Base-by-base conservation (phyloP, 2,888 invertebrate genomes). In the Acleris cristana region DNA sequence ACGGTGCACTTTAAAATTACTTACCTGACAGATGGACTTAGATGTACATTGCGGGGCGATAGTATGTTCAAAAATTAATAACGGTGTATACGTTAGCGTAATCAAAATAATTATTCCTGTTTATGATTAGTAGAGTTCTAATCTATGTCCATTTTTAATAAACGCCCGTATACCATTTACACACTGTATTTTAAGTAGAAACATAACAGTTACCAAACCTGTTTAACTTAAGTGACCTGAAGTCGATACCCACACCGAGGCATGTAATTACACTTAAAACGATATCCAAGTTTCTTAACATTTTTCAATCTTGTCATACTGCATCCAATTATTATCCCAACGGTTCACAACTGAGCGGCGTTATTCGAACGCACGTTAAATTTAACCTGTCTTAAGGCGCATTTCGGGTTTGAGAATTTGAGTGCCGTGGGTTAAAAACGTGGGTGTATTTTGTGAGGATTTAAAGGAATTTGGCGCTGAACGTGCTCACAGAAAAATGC, bases 401-500 rank as follows among this genome's bases (percentile, higher is more conserved):
- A 76, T 77, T 78, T 83, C 81, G 78, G 84, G 40, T 40, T 40
- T 14, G 14, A 14, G 40, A 14, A 14, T 40, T 40, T 40, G 40
- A 40, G 40, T 40, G 1, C 40, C 40, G 10, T 3, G 10, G 40
- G 14, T 40, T 4, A 1, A 12, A 40, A 40, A 12, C 12, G 12
- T 12, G 40, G 14, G 40, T 40, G 14, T 1, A 14, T 40, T 14
- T 40, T 12, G 40, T 4, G 40, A 40, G 14, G 40, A 40, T 40
- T 40, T 40, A 40, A 40, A 10, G 4, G 34, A 40, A 4, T 14
- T 40, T 14, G 40, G 40, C 40, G 1, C 14, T 40, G 40, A 40
- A 40, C 40, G 40, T 82, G 83, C 87, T 88, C 85, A 89, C 89
- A 87, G 89, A 89, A 91, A 91, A 91, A 86, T 7, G 87, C 90